Evolutionary conservation across 1,140 invertebrate species (phyloP).

Genomic region (Cepaea nemoralis): DNA sequence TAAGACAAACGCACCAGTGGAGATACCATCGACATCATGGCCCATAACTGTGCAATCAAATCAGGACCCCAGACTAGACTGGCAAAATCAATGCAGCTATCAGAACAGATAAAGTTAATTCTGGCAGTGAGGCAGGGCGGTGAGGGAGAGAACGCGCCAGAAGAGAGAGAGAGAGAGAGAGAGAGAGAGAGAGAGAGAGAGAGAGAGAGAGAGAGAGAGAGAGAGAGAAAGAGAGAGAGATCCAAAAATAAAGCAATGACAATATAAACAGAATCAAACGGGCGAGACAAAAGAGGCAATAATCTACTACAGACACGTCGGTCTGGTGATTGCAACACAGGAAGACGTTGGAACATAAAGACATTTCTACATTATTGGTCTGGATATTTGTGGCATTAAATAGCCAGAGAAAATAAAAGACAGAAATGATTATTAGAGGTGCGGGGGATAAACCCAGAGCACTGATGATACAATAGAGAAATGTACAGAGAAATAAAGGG

Average conservation of each 20-base stretch:
- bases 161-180: too few relatives aligned
- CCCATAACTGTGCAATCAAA: not conserved
- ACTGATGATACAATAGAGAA: too few relatives aligned
- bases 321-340: not conserved
- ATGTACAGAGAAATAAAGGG: too few relatives aligned
- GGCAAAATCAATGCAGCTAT: not conserved
- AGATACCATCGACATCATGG: not conserved
- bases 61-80: not conserved
- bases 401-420: too few relatives aligned
- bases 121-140: too few relatives aligned
- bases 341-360: not conserved
- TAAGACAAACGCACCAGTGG: not conserved
- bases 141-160: too few relatives aligned
- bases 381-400: not conserved
- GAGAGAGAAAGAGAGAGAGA: not conserved
- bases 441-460: too few relatives aligned
- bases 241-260: not conserved
- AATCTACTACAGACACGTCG: slow-evolving; percentile 1
- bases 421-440: too few relatives aligned
- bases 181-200: too few relatives aligned
- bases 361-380: not conserved
- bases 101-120: not conserved
- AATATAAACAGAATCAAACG: slow-evolving; percentile 2
- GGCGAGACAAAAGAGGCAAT: not conserved
- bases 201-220: too few relatives aligned